Percentiles rank a stretch among this genome's conserved stretches.
phyloP scores from a whole-genome alignment of 2,797 vertebrate species.

The Hemitrygon akajei region DNA sequence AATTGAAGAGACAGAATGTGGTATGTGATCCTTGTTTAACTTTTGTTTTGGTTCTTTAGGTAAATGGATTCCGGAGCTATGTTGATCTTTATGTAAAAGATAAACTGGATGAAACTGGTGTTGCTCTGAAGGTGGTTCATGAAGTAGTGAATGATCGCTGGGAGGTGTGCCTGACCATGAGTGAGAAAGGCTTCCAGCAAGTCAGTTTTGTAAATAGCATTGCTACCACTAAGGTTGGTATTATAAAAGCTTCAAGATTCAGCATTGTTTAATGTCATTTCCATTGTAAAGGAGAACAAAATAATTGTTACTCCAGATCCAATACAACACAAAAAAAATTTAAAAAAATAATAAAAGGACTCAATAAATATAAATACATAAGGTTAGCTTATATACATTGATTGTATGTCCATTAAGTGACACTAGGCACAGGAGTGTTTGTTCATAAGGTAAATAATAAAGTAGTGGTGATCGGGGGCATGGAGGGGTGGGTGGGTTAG shows the following conservation, averaged over 20 bases:
- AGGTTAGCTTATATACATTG: too few relatives aligned
- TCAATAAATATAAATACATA: too few relatives aligned
- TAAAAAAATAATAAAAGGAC: too few relatives aligned
- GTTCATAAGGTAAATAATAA: too few relatives aligned
- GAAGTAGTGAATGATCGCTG: slow-evolving; percentile 77
- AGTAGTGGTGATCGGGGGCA: too few relatives aligned
- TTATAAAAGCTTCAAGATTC: neutral
- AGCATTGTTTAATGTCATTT: too few relatives aligned
- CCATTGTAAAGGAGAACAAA: too few relatives aligned
- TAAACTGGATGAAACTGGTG: slow-evolving; percentile 80
- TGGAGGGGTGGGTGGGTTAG: too few relatives aligned
- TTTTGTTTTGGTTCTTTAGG: slow-evolving; percentile 51
- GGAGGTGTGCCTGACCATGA: slow-evolving; percentile 81
- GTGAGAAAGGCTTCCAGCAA: slow-evolving; percentile 84
- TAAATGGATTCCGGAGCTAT: slow-evolving; percentile 80
- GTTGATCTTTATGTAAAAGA: slow-evolving; percentile 86
- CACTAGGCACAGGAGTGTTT: too few relatives aligned
- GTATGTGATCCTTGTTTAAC: neutral
- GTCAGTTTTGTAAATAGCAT: slow-evolving; percentile 88
- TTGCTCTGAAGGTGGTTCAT: slow-evolving; percentile 79
- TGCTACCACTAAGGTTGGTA: slow-evolving; percentile 80
- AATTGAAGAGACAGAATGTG: neutral
- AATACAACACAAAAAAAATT: too few relatives aligned
- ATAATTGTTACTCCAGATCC: too few relatives aligned
- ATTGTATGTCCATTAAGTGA: too few relatives aligned